Base-by-base conservation (phyloP, 2,888 invertebrate genomes). In the Dolichopus griseipennis region DNA sequence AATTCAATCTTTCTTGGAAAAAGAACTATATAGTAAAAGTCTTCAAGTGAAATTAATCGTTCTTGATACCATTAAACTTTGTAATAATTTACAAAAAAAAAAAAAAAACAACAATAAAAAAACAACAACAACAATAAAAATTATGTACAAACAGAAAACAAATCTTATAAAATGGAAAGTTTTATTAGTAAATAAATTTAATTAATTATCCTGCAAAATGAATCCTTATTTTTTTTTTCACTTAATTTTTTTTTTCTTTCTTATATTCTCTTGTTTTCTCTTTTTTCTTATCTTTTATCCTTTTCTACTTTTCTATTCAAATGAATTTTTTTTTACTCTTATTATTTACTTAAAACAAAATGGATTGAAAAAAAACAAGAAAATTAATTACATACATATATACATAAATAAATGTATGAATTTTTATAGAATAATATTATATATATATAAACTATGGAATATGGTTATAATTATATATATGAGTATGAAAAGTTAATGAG, bases 51-150 rank as follows among this genome's bases (percentile, higher is more conserved):
- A 52, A 52, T 52, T 52, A 52, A 52, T 52, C 52, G 52, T n/a
- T 52, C 52, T 52, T 52, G 52, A 52, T 52, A 52, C 52, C 52
- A 52, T 52, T 52, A 52, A 52, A 52, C 52, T 52, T 52, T 52
- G 52, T 18, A 52, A 52, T 52, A 52, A 52, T 52, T 52, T 52
- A 52, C n/a, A 52, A 52, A 52, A 18, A 18, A 18, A 52, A 52
- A 52, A 52, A 52, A n/a, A 52, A 52, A 52, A 18, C 18, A 52
- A 12, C 10, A 43, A 43, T 10, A 37, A 37, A 10, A 37, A 37
- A 37, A 37, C 37, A 37, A 37, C 6, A 37, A 37, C 6, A 37
- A 37, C 6, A n/a, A n/a, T n/a, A n/a, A n/a, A n/a, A n/a, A 27
- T 4, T 27, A 27, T 27, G 27, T 27, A 27, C 27, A 27, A 52